phyloP scores from a whole-genome alignment of 2,797 vertebrate genomes.

The Fringilla coelebs region DNA sequence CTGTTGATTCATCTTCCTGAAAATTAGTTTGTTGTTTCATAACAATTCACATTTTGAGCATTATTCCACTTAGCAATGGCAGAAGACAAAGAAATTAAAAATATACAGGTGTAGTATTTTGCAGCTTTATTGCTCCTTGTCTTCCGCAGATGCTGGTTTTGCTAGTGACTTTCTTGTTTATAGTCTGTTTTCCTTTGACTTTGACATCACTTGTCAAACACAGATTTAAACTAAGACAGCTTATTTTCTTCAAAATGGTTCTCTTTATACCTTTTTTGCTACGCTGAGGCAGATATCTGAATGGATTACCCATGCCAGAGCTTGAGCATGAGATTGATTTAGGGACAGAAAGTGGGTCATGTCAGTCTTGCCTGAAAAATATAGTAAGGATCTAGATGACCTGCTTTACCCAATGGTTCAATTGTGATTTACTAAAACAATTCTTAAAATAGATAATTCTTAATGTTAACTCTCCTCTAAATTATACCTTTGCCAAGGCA shows the following conservation, averaged over 20 bases:
- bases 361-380: not conserved
- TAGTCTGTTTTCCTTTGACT: not conserved
- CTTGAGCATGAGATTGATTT: not conserved
- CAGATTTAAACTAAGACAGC: not conserved
- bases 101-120: not conserved
- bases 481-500: not conserved
- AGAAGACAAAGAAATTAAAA: not conserved
- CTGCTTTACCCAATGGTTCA: not conserved
- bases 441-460: not conserved
- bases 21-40: not conserved
- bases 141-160: not conserved
- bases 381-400: not conserved
- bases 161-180: not conserved
- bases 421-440: not conserved
- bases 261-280: not conserved
- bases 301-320: not conserved
- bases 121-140: not conserved
- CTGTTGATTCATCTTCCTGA: not conserved
- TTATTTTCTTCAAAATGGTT: not conserved
- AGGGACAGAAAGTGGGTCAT: slow-evolving; percentile 10
- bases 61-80: not conserved
- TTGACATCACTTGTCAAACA: not conserved
- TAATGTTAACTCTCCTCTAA: not conserved
- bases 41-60: not conserved
- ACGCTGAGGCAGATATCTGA: not conserved